Evolutionary conservation across 2,888 invertebrate species (phyloP), one percentile per base, ranked within the genome.

Genomic region (Urechis unicinctus): DNA sequence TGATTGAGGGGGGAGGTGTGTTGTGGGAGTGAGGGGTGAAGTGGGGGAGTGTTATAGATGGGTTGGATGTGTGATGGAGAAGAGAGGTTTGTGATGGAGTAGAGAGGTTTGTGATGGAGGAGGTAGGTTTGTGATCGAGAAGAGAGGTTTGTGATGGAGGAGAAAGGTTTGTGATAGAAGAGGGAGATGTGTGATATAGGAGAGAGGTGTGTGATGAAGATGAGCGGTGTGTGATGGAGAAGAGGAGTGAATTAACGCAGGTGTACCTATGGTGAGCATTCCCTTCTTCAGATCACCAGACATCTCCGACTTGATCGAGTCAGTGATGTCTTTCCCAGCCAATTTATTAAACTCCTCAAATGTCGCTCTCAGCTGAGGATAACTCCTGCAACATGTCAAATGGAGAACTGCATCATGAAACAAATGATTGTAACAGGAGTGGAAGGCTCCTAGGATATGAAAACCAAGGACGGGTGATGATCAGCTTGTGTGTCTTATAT

Each of bases 341-440:
- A 88, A 87, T 82, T 74, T 83, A 61, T 88, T 88, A 77, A 89
- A 95, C 75, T 93, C 92, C 59, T 88, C 83, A 71, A 81, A 81
- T 24, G 79, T 75, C 2, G 77, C 72, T 75, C 92, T 85, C 66
- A 96, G 80, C 75, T 95, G 94, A 72, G 91, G 88, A 78, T 89
- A 76, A 54, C 74, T 75, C 59, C 74, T 66, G 52, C 17, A 51
- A 17, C 6, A 50, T 50, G 24, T 17, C 5, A 48, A 48, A 9
- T 9, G 9, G 17, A 36, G 9, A 9, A 36, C 17, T 9, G 36
- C 36, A 36, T 13, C 36, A 36, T 36, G 36, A 9, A 36, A 17
- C 9, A 36, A 17, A 17, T n/a, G n/a, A n/a, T n/a, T n/a, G n/a
- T n/a, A n/a, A n/a, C n/a, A n/a, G n/a, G n/a, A n/a, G n/a, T n/a